Evolutionary conservation across 2,888 invertebrate species (phyloP).

Genomic region (Arenicola marina): DNA sequence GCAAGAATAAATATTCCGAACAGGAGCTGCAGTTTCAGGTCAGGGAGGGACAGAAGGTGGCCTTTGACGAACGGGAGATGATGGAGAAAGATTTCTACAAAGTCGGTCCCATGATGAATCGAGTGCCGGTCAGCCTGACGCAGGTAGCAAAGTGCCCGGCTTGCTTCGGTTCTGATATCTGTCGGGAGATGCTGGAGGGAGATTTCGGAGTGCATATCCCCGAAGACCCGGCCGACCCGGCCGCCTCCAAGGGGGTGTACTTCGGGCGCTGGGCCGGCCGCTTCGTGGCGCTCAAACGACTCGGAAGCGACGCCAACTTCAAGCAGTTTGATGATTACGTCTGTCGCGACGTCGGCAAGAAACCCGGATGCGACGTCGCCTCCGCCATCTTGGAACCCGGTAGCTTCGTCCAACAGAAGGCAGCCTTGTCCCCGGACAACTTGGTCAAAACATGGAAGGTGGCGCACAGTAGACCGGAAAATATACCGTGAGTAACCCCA

Average conservation of each 20-base stretch:
- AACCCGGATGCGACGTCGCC: constrained; percentile 10
- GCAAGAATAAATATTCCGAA: no score
- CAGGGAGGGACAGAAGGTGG: no score
- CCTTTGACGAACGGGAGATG: no score
- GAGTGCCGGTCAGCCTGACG: constrained; percentile 13
- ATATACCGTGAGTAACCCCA: constrained; percentile 12
- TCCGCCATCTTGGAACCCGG: constrained; percentile 3
- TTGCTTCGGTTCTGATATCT: constrained; percentile 19
- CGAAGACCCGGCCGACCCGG: neutral
- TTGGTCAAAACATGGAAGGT: constrained; percentile 9
- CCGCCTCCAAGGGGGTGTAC: constrained; percentile 14
- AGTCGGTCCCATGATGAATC: no score
- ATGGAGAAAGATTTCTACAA: no score
- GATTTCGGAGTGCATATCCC: constrained; percentile 11
- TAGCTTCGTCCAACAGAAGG: constrained; percentile 5
- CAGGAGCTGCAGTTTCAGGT: no score
- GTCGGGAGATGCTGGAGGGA: constrained; percentile 10
- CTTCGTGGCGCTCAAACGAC: constrained; percentile 7
- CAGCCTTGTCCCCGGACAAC: neutral
- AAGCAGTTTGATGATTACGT: constrained; percentile 12
- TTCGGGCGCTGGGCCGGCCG: constrained; percentile 10
- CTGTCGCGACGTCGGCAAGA: constrained; percentile 10
- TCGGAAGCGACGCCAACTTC: constrained; percentile 3
- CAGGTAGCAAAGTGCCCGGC: constrained; percentile 15
- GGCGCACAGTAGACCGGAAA: constrained; percentile 8